Evolutionary conservation across 2,797 vertebrate genomes (phyloP).

Genomic region (Pseudotriccus pelzelni): DNA sequence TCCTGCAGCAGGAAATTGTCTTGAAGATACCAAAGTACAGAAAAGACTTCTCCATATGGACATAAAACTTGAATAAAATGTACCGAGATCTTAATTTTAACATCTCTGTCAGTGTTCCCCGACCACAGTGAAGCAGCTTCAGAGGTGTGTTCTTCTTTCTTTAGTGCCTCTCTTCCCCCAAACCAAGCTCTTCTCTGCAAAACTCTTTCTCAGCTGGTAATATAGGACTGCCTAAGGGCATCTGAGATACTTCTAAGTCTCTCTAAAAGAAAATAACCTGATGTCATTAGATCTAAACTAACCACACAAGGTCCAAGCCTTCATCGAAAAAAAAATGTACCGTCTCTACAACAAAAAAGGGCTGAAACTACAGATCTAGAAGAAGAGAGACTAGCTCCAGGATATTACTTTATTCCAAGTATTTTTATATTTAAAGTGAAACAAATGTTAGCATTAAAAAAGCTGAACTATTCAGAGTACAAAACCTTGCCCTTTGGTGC

Average conservation of each 20-base stretch:
- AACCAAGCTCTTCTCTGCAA: neutral
- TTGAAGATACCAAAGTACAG: neutral
- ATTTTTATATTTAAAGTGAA: neutral
- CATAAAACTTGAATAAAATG: neutral
- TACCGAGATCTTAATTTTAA: neutral
- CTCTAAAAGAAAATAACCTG: neutral
- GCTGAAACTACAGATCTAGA: neutral
- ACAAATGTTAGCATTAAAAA: neutral
- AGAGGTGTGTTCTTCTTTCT: neutral
- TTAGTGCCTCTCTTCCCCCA: neutral
- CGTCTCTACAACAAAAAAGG: neutral
- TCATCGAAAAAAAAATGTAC: neutral
- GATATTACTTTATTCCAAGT: neutral
- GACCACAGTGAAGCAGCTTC: neutral
- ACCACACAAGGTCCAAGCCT: neutral
- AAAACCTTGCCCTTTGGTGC: neutral
- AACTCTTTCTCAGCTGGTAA: neutral
- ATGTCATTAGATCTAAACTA: neutral
- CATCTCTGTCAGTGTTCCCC: neutral
- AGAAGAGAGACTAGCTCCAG: neutral
- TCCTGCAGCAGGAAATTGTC: neutral
- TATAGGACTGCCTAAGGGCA: neutral
- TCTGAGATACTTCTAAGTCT: neutral
- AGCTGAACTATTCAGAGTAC: neutral
- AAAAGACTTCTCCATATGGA: neutral